These are phyloP conservation scores for Phyllostomus hastatus DNA, from an alignment of 2,113 vertebrate genomes.

Conservation along the genomic window DNA sequence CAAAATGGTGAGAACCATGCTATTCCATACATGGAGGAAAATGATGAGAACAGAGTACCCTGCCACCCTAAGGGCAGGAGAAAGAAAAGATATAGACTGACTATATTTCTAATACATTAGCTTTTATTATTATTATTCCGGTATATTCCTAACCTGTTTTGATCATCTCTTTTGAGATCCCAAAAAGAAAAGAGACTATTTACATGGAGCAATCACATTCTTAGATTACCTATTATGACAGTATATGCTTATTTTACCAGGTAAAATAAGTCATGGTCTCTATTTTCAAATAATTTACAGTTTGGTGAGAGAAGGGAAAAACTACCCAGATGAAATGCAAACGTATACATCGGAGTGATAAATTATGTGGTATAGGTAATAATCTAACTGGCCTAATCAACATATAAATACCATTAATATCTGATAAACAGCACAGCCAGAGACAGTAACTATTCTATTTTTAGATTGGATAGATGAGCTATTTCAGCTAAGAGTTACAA, in stretches of 20 bases:
- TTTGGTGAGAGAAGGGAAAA: background rate
- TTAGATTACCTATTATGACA: background rate
- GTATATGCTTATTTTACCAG: background rate
- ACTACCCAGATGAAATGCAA: background rate
- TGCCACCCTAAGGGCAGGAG: background rate
- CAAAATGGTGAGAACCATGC: background rate
- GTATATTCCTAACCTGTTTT: background rate
- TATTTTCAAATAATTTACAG: slow-evolving; percentile 2
- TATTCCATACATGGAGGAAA: background rate
- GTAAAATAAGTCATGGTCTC: background rate
- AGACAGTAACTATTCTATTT: background rate
- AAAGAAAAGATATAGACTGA: background rate
- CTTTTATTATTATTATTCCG: background rate
- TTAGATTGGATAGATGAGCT: slow-evolving; percentile 22
- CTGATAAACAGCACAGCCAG: background rate
- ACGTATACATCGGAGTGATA: background rate
- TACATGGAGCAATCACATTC: background rate
- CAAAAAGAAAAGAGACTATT: background rate
- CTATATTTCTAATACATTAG: background rate
- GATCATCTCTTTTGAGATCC: background rate
- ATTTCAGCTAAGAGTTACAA: background rate
- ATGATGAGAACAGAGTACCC: background rate
- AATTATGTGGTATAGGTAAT: background rate
- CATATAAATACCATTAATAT: background rate
- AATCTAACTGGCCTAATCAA: background rate